Evolutionary conservation across 2,797 vertebrate species (phyloP), one percentile per base, ranked within the genome.

Genomic region (Manis crassicaudata): DNA sequence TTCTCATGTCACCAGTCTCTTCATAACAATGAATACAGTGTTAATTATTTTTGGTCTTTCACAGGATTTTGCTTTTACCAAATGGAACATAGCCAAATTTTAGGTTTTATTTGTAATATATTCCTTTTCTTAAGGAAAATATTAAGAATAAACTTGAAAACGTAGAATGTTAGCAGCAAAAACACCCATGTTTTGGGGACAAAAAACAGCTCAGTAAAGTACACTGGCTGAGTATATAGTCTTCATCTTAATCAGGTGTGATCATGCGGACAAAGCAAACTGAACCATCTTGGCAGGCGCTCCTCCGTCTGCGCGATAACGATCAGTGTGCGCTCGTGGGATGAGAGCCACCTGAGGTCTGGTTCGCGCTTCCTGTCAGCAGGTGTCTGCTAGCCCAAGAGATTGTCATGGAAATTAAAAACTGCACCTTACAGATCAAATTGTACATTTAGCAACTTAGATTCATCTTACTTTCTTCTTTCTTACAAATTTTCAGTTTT

Each of bases 81-180:
- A 58, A 32, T 46, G 40, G 63, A 72, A n/a, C 25, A 7, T 58
- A 83, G 10, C n/a, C 21, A 68, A 3, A 56, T 50, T 90, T 77
- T 72, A 54, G 9, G 25, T 93, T 94, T 77, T 43, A 32, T 80
- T 90, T 43, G 14, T 79, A 73, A 56, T 80, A 50, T 68, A n/a
- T 46, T 73, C 50, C 70, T 84, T 94, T 88, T 58, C 18, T 75
- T 79, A 56, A 77, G 54, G 46, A 93, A 85, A 89, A 63, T 46
- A 14, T 82, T 79, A 82, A 77, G 63, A 52, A 52, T 80, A 13
- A 86, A 86, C 79, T 83, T 89, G n/a, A 86, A 88, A 93, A 86
- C 40, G 1, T 54, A 27, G 35, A 46, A 58, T 90, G 46, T 79
- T 68, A 60, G 23, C 20, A 86, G 54, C 23, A 77, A 88, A 88